Conservation (phyloP, 2,888 invertebrate genomes). For the Tryphoninae sp. region DNA sequence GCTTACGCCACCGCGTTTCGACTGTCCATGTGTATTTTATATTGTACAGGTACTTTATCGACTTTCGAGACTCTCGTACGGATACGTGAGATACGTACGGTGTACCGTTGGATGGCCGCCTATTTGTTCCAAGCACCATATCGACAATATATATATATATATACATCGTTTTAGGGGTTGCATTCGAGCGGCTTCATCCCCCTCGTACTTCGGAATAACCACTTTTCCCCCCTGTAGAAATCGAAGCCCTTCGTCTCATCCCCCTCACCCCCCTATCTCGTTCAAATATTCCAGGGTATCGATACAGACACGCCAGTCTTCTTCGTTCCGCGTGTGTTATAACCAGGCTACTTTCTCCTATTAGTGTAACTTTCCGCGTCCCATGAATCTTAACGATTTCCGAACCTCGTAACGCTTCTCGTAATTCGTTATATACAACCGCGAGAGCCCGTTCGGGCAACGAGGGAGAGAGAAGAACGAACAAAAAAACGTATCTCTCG, state of each 20-base stretch:
- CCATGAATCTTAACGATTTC: slow-evolving; percentile 35
- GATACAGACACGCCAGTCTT: background rate
- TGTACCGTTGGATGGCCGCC: slow-evolving; percentile 5
- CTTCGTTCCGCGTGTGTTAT: background rate
- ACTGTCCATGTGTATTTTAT: slow-evolving; percentile 13
- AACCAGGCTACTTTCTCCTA: slow-evolving; percentile 1
- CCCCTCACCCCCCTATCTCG: background rate
- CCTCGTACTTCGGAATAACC: slow-evolving; percentile 30
- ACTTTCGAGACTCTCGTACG: slow-evolving; percentile 17
- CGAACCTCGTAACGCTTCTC: slow-evolving; percentile 24
- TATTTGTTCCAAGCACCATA: background rate
- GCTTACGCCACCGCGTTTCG: slow-evolving; percentile 44
- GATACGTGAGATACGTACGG: background rate
- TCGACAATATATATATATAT: background rate
- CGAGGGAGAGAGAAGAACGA: no score
- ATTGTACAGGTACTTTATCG: background rate
- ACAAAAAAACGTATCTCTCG: background rate
- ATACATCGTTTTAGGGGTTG: background rate
- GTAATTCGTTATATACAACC: slow-evolving; percentile 30
- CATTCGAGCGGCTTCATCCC: background rate
- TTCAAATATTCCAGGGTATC: slow-evolving; percentile 10
- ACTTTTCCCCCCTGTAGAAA: slow-evolving; percentile 38
- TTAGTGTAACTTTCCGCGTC: slow-evolving; percentile 2
- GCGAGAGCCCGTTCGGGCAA: background rate
- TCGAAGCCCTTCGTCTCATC: background rate